Evolutionary conservation across 2,797 vertebrate species (phyloP).

Genomic region (Hybognathus amarus): DNA sequence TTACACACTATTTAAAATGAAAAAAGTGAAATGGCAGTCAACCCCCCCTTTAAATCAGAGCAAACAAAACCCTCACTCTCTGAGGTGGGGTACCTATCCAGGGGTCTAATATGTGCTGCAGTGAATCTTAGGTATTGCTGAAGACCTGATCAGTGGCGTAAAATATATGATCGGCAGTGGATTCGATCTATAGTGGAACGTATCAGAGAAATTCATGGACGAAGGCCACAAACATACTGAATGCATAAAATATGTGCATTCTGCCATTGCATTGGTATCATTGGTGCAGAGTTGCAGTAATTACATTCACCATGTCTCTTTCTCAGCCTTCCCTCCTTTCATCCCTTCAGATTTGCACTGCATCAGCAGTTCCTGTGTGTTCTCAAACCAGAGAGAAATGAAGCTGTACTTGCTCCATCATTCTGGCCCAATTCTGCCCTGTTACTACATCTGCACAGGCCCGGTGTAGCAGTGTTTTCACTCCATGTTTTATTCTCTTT

Average conservation of each 20-base stretch:
- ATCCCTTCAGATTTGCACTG: conserved; percentile 29
- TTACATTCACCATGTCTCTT: conserved; percentile 26
- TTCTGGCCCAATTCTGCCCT: conserved; percentile 38
- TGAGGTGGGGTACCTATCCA: background rate
- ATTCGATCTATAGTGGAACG: background rate
- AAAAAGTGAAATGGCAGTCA: too few species aligned
- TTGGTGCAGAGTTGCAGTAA: conserved; percentile 16
- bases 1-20: too few species aligned
- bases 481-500: conserved; percentile 24
- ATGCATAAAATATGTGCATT: background rate
- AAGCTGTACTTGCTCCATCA: conserved; percentile 36
- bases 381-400: conserved; percentile 33
- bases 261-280: background rate
- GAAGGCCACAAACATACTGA: background rate
- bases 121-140: conserved; percentile 7
- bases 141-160: background rate
- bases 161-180: conserved; percentile 10
- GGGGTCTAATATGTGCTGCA: conserved; percentile 15
- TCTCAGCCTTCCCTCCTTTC: conserved; percentile 29
- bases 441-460: conserved; percentile 17
- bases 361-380: conserved; percentile 41
- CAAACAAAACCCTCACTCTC: background rate
- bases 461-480: background rate
- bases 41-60: too few species aligned
- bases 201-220: background rate